A percentile compares a stretch with the other conserved stretches of the same genome.
Conservation (phyloP, 2,888 invertebrate genomes). For the Acanthosepion esculentum region DNA sequence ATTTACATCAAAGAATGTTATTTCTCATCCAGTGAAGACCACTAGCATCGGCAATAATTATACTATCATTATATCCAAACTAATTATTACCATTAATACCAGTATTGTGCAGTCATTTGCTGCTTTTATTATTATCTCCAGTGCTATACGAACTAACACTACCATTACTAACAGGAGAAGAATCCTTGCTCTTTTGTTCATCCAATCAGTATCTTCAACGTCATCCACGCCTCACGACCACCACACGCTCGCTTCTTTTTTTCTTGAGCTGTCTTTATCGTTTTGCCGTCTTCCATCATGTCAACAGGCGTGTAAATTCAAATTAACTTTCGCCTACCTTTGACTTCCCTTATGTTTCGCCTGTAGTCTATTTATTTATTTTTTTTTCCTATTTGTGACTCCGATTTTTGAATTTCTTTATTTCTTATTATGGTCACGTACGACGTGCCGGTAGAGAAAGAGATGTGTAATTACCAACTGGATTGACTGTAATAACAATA, state of each 20-base stretch:
- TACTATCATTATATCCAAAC: too few species aligned
- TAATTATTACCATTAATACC: too few species aligned
- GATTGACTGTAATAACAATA: conserved; percentile 9
- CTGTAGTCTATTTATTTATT: background rate
- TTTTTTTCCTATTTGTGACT: background rate
- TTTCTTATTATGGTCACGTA: background rate
- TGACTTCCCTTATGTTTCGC: background rate
- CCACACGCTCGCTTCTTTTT: background rate
- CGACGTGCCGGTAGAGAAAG: background rate
- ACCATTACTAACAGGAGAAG: background rate
- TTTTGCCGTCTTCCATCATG: background rate
- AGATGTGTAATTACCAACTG: background rate
- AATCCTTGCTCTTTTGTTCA: background rate
- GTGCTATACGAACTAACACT: background rate
- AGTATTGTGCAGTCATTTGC: too few species aligned
- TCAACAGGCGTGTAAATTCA: conserved; percentile 20
- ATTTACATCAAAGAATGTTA: too few species aligned
- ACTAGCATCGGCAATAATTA: too few species aligned
- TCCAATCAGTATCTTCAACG: background rate
- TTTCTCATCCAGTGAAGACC: too few species aligned
- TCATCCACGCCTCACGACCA: background rate
- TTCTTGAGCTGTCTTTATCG: background rate
- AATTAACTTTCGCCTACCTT: conserved; percentile 21
- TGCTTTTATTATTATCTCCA: too few species aligned
- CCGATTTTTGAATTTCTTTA: background rate